These are phyloP conservation scores for Zaprionus tsacasi DNA, from an alignment of 1,140 invertebrate species.

Conservation along the genomic window DNA sequence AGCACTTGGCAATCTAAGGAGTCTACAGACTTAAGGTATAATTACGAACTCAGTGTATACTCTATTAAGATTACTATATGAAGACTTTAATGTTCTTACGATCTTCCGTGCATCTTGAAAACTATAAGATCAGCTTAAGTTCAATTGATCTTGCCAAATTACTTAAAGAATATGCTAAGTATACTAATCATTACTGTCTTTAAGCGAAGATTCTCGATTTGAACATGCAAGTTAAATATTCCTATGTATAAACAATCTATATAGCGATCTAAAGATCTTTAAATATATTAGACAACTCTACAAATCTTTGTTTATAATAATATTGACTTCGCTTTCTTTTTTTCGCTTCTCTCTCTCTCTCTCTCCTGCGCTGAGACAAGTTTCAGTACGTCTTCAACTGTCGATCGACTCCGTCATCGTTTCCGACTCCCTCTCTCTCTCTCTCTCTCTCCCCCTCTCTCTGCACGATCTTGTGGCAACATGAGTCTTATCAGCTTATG, in stretches of 20 bases:
- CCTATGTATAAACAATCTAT: neutral
- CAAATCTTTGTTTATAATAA: neutral
- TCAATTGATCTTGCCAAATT: neutral
- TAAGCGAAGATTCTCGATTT: too few relatives aligned
- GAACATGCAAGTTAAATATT: too few relatives aligned
- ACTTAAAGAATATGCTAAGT: neutral
- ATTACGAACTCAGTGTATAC: neutral
- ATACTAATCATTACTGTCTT: neutral
- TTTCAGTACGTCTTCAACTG: slow-evolving; percentile 6
- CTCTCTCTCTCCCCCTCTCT: neutral
- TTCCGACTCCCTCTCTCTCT: neutral
- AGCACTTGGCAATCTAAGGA: neutral
- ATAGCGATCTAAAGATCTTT: neutral
- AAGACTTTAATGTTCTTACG: neutral
- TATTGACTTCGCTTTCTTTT: neutral
- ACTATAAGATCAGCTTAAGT: neutral
- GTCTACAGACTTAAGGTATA: neutral
- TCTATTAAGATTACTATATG: too few relatives aligned
- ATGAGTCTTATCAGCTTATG: slow-evolving; percentile 77
- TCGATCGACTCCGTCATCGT: neutral
- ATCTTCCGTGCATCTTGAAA: neutral
- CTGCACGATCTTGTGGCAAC: slow-evolving; percentile 23
- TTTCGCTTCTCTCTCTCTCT: neutral
- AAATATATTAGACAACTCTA: neutral
- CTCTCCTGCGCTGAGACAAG: slow-evolving; percentile 13